Evolutionary conservation across 2,888 invertebrate species (phyloP).

Genomic region (Drosophila aldrichi): DNA sequence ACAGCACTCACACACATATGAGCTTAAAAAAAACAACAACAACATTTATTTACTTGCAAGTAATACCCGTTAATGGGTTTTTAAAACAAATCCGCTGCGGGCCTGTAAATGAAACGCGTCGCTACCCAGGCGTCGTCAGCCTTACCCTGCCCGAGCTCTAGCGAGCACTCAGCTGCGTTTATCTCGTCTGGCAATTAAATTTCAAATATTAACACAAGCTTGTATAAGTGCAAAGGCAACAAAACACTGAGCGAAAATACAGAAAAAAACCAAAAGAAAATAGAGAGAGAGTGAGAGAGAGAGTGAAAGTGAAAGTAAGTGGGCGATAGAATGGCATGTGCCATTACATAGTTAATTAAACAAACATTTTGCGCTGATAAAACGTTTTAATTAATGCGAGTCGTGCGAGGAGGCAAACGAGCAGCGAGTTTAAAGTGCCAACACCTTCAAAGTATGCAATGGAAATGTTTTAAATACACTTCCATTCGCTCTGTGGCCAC

Average conservation of each 20-base stretch:
- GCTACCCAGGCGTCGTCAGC: constrained; percentile 2
- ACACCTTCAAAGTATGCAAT: constrained; percentile 70
- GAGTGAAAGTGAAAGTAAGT: neutral
- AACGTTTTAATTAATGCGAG: constrained; percentile 75
- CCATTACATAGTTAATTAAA: constrained; percentile 78
- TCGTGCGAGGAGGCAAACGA: constrained; percentile 39
- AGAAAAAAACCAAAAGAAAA: neutral
- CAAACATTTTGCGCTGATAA: constrained; percentile 75
- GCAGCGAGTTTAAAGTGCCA: constrained; percentile 30
- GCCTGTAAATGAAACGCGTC: constrained; percentile 63
- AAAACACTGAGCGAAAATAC: neutral
- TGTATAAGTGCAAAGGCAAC: constrained; percentile 21
- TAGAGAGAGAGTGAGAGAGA: neutral
- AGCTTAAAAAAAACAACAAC: constrained; percentile 33
- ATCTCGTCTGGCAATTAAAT: constrained; percentile 70
- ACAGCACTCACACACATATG: neutral
- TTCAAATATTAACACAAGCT: constrained; percentile 70
- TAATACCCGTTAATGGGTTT: constrained; percentile 80
- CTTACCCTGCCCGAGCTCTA: neutral
- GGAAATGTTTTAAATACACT: constrained; percentile 35
- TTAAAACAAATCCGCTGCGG: constrained; percentile 80
- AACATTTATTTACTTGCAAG: constrained; percentile 77
- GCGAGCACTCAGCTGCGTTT: constrained; percentile 20
- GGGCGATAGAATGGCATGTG: constrained; percentile 42
- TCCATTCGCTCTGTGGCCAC: neutral